Percentiles rank a stretch among this genome's conserved stretches.
These are phyloP conservation scores for Altica lythri DNA, from an alignment of 2,888 invertebrate genomes.

Conservation along the genomic window DNA sequence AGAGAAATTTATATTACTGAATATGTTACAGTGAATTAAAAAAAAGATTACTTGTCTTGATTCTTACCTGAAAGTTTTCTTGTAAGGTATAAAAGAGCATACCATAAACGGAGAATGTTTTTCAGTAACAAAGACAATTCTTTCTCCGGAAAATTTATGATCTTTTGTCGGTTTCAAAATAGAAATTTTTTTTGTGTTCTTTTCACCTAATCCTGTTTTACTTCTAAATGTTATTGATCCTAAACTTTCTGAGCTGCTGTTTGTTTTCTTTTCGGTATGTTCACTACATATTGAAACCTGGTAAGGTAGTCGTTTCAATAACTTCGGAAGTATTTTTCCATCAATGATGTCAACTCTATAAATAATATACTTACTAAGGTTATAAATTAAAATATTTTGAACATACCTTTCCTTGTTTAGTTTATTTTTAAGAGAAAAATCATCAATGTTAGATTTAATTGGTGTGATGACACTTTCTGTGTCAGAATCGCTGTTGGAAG, in stretches of 20 bases:
- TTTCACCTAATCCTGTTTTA: constrained; percentile 50
- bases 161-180: constrained; percentile 66
- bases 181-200: constrained; percentile 66
- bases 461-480: constrained; percentile 74
- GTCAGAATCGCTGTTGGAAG: constrained; percentile 64
- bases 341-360: too few relatives aligned
- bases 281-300: constrained; percentile 61
- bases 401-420: constrained; percentile 65
- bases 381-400: too few relatives aligned
- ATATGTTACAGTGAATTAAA: constrained; percentile 16
- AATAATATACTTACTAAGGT: too few relatives aligned
- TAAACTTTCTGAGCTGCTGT: constrained; percentile 82
- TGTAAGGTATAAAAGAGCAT: constrained; percentile 87
- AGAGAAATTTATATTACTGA: neutral
- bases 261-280: constrained; percentile 48
- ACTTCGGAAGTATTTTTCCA: constrained; percentile 41
- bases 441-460: constrained; percentile 59
- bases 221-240: constrained; percentile 42
- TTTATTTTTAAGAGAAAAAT: constrained; percentile 47
- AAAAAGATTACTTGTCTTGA: constrained; percentile 7
- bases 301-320: constrained; percentile 54
- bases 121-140: constrained; percentile 79
- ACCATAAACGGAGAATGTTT: constrained; percentile 82
- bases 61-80: constrained; percentile 20
- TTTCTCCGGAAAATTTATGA: constrained; percentile 76